Percentiles rank a stretch among this genome's conserved stretches.
Evolutionary conservation across 2,888 invertebrate genomes (phyloP).

Genomic region (Shargacucullia verbasci): DNA sequence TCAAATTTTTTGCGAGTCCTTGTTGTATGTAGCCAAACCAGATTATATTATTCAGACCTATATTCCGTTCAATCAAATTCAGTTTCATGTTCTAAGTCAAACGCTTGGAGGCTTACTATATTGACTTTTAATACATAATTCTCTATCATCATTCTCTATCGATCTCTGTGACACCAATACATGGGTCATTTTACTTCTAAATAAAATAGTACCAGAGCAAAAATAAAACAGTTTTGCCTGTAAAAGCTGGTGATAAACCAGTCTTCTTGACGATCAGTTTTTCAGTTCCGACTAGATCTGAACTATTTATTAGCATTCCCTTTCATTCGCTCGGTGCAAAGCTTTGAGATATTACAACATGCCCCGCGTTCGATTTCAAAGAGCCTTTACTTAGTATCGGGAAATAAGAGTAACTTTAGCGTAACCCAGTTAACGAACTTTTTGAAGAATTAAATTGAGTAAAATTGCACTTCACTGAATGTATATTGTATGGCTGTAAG

Average conservation of each 20-base stretch:
- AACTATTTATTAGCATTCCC: slow-evolving; percentile 42
- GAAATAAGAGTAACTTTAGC: slow-evolving; percentile 40
- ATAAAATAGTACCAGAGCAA: no score
- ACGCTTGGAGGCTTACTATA: no score
- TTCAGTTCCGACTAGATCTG: slow-evolving; percentile 21
- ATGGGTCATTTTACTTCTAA: no score
- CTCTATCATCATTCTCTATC: no score
- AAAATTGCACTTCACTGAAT: neutral
- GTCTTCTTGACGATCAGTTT: slow-evolving; percentile 31
- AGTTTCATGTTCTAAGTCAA: no score
- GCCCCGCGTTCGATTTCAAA: slow-evolving; percentile 43
- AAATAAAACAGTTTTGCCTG: slow-evolving; percentile 1
- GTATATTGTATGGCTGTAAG: no score
- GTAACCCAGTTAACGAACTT: slow-evolving; percentile 38
- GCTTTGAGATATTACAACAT: slow-evolving; percentile 48
- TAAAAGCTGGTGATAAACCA: slow-evolving; percentile 24
- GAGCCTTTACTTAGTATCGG: slow-evolving; percentile 35
- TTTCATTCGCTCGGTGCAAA: slow-evolving; percentile 42
- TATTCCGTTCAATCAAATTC: no score
- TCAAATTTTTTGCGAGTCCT: no score
- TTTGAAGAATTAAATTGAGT: slow-evolving; percentile 6
- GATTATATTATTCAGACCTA: no score
- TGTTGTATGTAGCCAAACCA: no score
- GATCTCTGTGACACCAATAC: no score
- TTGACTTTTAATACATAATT: no score